Percentiles rank a stretch among this genome's conserved stretches.
Conservation (phyloP, 2,797 vertebrate species). For the Podarcis lilfordi region DNA sequence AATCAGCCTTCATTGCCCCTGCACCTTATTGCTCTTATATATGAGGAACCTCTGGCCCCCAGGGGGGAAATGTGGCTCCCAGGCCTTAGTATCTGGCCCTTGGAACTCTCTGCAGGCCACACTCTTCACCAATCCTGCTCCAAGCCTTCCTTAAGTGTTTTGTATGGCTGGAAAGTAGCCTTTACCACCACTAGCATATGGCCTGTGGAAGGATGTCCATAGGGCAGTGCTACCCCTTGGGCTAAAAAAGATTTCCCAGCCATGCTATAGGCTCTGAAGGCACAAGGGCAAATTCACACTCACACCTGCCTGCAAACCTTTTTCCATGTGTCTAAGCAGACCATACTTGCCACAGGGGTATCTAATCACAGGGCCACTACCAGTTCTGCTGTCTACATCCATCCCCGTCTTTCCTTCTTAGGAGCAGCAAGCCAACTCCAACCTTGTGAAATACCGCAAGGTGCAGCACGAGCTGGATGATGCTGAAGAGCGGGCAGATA, state of each 20-base stretch:
- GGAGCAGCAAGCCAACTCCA: conserved; percentile 92
- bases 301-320: background rate
- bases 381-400: background rate
- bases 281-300: background rate
- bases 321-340: background rate
- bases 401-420: conserved; percentile 56
- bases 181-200: too few species aligned
- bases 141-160: too few species aligned
- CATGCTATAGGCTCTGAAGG: background rate
- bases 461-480: conserved; percentile 93
- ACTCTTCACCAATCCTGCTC: too few species aligned
- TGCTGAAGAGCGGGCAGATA: conserved; percentile 89
- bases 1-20: background rate
- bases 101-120: too few species aligned
- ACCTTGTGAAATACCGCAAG: conserved; percentile 90
- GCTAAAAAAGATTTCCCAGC: too few species aligned
- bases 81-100: too few species aligned
- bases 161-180: too few species aligned
- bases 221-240: too few species aligned
- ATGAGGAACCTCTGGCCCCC: too few species aligned
- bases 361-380: background rate
- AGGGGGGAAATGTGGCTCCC: too few species aligned
- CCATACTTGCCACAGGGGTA: background rate
- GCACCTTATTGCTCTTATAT: background rate
- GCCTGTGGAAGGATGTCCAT: too few species aligned